These are phyloP conservation scores for Crypturellus undulatus DNA, from an alignment of 2,113 vertebrate species.

Conservation along the genomic window DNA sequence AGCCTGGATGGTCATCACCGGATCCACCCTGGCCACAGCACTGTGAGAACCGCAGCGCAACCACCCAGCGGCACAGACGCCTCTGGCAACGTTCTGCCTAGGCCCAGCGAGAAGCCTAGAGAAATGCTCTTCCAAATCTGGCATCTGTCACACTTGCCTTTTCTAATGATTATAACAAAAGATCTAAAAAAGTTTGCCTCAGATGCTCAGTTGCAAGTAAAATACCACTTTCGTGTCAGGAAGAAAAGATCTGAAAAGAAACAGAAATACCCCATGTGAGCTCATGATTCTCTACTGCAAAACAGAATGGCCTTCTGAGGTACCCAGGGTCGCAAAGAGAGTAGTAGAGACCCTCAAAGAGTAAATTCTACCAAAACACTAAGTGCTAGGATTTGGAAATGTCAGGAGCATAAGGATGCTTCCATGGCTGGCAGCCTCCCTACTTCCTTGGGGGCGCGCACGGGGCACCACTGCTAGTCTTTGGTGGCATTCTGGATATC, in stretches of 20 bases:
- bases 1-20: not conserved
- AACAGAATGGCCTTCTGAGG: not conserved
- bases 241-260: not conserved
- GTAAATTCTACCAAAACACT: not conserved
- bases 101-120: not conserved
- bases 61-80: accelerated
- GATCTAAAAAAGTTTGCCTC: not conserved
- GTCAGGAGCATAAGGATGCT: not conserved
- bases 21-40: not conserved
- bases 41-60: not conserved
- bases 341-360: not conserved
- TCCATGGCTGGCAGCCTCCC: not conserved
- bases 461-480: not conserved
- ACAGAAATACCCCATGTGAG: not conserved
- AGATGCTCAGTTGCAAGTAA: not conserved
- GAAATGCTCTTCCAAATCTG: not conserved
- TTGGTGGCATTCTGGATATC: not conserved
- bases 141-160: not conserved
- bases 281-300: not conserved
- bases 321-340: not conserved
- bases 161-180: not conserved
- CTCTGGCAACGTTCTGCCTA: not conserved
- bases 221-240: not conserved
- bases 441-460: accelerated
- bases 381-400: not conserved